Evolutionary conservation across 2,113 vertebrate genomes (phyloP).

Genomic region (Oreochromis tanganicae): DNA sequence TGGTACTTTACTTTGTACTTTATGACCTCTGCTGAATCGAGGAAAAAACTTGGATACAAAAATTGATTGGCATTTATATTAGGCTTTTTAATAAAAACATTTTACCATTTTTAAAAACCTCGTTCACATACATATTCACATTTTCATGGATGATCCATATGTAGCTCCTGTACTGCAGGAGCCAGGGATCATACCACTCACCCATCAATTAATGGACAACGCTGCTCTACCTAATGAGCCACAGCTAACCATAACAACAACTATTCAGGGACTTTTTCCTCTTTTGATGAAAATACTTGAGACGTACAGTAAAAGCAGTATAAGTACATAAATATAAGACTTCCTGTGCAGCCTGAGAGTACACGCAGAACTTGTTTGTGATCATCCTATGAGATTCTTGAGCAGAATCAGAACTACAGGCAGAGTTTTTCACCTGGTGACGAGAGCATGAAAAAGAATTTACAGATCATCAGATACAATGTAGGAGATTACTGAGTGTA

Average conservation of each 20-base stretch:
- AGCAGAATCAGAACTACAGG: background rate
- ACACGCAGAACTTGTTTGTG: background rate
- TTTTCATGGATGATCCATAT: background rate
- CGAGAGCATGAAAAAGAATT: rapidly evolving
- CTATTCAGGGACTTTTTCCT: rapidly evolving
- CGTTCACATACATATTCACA: background rate
- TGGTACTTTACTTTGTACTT: background rate
- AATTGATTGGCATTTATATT: background rate
- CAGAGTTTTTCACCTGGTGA: background rate
- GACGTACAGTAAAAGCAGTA: background rate
- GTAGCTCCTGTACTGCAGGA: background rate
- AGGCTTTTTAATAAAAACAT: background rate
- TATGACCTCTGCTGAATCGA: background rate
- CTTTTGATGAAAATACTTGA: background rate
- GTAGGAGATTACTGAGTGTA: background rate
- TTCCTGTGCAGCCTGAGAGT: background rate
- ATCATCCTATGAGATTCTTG: background rate
- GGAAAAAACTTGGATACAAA: background rate
- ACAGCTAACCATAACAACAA: background rate
- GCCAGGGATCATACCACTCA: background rate
- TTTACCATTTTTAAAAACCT: background rate
- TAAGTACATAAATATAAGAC: background rate
- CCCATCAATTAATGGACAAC: background rate
- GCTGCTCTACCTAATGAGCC: background rate
- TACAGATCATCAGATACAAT: background rate